Conservation (phyloP, 2,797 vertebrate genomes). For the Hephaestus fuliginosus region DNA sequence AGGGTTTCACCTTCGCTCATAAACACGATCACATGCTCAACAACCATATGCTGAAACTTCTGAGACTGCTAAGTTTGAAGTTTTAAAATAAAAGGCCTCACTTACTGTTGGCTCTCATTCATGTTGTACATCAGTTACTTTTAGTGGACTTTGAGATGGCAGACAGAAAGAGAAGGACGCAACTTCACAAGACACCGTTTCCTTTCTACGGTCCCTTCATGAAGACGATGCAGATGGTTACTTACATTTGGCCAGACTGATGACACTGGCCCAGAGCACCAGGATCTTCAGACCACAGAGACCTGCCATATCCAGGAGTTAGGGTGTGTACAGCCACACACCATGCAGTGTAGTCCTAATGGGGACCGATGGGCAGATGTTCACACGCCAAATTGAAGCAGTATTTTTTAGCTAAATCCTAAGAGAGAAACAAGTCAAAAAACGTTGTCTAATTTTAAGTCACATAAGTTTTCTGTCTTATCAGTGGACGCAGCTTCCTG, state of each 20-base stretch:
- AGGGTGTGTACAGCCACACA: constrained; percentile 77
- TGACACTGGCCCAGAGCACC: constrained; percentile 77
- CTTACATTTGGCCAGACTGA: constrained; percentile 71
- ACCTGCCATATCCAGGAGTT: constrained; percentile 85
- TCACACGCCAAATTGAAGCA: constrained; percentile 25
- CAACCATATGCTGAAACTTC: constrained; percentile 38
- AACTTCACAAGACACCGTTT: constrained; percentile 4
- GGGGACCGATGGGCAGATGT: constrained; percentile 79
- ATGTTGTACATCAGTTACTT: constrained; percentile 23
- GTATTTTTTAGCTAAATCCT: constrained; percentile 7
- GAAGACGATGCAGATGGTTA: constrained; percentile 25
- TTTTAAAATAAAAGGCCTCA: constrained; percentile 27
- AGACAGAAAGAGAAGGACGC: constrained; percentile 3
- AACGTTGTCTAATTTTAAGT: constrained; percentile 48
- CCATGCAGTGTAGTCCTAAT: constrained; percentile 83
- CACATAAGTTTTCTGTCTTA: constrained; percentile 86
- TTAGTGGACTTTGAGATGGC: constrained; percentile 2
- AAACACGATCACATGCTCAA: constrained; percentile 34
- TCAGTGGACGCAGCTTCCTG: constrained; percentile 88
- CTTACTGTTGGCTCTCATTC: not conserved
- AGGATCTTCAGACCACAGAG: constrained; percentile 81
- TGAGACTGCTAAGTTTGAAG: constrained; percentile 24
- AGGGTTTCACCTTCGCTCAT: constrained; percentile 35
- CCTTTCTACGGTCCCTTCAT: not conserved
- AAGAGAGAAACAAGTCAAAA: constrained; percentile 25